Evolutionary conservation across 2,888 invertebrate genomes (phyloP).

Genomic region (Dyspetes luteomarginatus): DNA sequence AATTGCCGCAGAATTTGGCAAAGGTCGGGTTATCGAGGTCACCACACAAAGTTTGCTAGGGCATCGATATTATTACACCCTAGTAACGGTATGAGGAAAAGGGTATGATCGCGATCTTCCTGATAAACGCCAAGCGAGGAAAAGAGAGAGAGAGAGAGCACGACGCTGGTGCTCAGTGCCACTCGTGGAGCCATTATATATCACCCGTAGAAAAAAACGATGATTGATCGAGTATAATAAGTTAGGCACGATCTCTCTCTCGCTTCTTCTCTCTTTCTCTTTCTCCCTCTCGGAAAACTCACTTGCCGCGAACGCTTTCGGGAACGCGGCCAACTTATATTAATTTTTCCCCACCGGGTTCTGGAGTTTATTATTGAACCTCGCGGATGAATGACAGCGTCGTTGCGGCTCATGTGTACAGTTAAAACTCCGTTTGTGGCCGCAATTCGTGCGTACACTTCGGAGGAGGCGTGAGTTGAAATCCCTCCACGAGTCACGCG

Average conservation of each 20-base stretch:
- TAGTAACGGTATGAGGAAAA: conserved; percentile 43
- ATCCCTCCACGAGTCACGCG: too few relatives aligned
- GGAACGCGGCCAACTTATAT: conserved; percentile 62
- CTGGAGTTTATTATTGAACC: conserved; percentile 58
- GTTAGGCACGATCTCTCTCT: conserved; percentile 43
- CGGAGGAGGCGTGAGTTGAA: too few relatives aligned
- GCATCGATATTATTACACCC: conserved; percentile 54
- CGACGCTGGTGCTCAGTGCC: conserved; percentile 60
- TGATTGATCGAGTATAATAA: conserved; percentile 66
- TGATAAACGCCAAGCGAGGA: not conserved
- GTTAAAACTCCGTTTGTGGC: too few relatives aligned
- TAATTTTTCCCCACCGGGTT: conserved; percentile 57
- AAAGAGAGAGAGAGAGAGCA: conserved; percentile 11
- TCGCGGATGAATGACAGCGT: conserved; percentile 49
- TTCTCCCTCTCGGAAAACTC: conserved; percentile 34
- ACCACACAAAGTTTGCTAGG: conserved; percentile 2
- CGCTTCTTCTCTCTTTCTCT: not conserved
- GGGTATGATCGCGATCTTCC: conserved; percentile 43
- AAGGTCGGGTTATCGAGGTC: conserved; percentile 57
- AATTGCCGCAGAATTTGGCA: conserved; percentile 30
- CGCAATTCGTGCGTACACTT: too few relatives aligned
- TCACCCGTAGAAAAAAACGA: conserved; percentile 61
- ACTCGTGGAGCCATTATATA: conserved; percentile 66
- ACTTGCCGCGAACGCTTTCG: conserved; percentile 39
- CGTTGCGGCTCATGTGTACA: conserved; percentile 41